Evolutionary conservation across 64 coral and sea anemone species (phyloP), one percentile per base, ranked within the genome.

Genomic region (Exaiptasia diaphana): DNA sequence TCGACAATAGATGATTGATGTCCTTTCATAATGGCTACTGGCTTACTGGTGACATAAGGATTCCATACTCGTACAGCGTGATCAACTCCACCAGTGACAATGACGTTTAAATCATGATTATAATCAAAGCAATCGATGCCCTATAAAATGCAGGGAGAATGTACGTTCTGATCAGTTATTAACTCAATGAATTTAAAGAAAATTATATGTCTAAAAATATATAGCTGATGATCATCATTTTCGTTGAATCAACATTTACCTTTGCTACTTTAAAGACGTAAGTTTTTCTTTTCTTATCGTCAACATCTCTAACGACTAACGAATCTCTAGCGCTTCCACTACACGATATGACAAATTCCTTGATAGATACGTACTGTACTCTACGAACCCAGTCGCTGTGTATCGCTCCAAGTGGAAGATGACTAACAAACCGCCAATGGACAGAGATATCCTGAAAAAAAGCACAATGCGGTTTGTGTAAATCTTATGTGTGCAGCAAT

Each of bases 91-190:
- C 93, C 93, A 1, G 93, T 91, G 33, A 76, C 85, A 13, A 97
- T 97, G 0, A 88, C 88, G 46, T 97, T 97, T 18, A 91, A 64
- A 27, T 59, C 67, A 38, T 74, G 83, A 41, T 68, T 87, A 35
- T 83, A 97, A 37, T 97, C 88, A 83, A 97, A 97, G 54, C 93
- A 97, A 38, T 97, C 93, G 34, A 97, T 77, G 9, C 93, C 93
- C 93, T 97, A 53, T 1, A 73, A 11, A 32, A 38, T 1, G n/a
- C n/a, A n/a, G n/a, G n/a, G n/a, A n/a, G n/a, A n/a, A n/a, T n/a
- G n/a, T n/a, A n/a, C n/a, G n/a, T n/a, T n/a, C n/a, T n/a, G n/a
- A n/a, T n/a, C n/a, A n/a, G n/a, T n/a, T n/a, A n/a, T n/a, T n/a
- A n/a, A n/a, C n/a, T n/a, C n/a, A n/a, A n/a, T n/a, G n/a, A n/a